These are phyloP conservation scores for Diorhabda elongata DNA, from an alignment of 1,140 invertebrate species.

Conservation along the genomic window DNA sequence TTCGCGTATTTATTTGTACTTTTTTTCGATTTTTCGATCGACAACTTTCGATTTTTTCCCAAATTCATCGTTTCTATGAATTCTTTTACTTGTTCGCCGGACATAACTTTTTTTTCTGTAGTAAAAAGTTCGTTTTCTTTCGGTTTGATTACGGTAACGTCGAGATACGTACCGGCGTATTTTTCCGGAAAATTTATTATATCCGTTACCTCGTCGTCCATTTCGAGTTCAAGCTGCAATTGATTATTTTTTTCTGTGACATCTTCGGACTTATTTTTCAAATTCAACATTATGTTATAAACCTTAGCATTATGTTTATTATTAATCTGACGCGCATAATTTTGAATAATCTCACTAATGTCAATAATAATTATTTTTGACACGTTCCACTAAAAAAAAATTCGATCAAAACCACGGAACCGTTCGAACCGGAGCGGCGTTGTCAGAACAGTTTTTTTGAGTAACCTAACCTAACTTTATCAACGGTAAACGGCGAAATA, in stretches of 20 bases:
- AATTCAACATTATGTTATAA: too few species aligned
- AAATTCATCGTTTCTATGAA: slow-evolving; percentile 30
- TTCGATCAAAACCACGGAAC: too few species aligned
- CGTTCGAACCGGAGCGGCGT: too few species aligned
- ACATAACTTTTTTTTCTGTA: slow-evolving; percentile 28
- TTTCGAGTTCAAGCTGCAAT: slow-evolving; percentile 33
- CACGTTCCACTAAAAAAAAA: too few species aligned
- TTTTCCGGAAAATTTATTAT: slow-evolving; percentile 33
- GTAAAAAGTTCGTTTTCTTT: slow-evolving; percentile 25
- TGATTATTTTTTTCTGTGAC: slow-evolving; percentile 28
- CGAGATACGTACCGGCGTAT: slow-evolving; percentile 30
- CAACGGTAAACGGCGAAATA: slow-evolving; percentile 2
- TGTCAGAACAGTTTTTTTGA: too few species aligned
- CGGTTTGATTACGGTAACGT: slow-evolving; percentile 37
- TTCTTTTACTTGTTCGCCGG: slow-evolving; percentile 29
- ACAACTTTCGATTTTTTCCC: slow-evolving; percentile 4
- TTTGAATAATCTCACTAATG: not conserved
- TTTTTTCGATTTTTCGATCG: slow-evolving; percentile 18
- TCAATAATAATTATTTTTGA: too few species aligned
- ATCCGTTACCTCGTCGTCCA: slow-evolving; percentile 32
- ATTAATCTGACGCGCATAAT: slow-evolving; percentile 4
- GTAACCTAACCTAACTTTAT: not conserved
- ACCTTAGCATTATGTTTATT: too few species aligned
- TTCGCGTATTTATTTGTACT: slow-evolving; percentile 17
- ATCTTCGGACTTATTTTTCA: slow-evolving; percentile 15